Evolutionary conservation across 2,888 invertebrate species (phyloP), one percentile per base, ranked within the genome.

Genomic region (Amblyteles armatorius): DNA sequence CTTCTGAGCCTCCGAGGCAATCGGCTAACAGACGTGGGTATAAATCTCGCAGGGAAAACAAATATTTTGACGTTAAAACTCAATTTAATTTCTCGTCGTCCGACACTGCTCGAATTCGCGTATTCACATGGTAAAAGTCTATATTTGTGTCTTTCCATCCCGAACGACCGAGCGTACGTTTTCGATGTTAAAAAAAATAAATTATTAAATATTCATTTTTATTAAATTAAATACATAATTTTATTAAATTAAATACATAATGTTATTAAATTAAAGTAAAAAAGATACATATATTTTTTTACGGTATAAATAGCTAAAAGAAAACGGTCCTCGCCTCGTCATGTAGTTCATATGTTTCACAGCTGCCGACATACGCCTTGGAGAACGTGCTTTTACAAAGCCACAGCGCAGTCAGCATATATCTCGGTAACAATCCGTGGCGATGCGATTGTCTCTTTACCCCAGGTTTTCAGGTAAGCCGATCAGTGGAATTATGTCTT

Each of bases 301-400:
- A 40, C 40, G 40, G 11, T 40, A 40, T 40, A 40, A 63, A 3
- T 33, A 63, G n/a, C 48, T 9, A n/a, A 29, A n/a, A 11, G 5
- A 52, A 2, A 36, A 29, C 57, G 22, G 50, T 60, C 36, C 69
- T 36, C n/a, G 40, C 9, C 11, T 71, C 13, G 55, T 65, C 16
- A 36, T 72, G 65, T 68, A 29, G 13, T 73, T 77, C 63, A 74
- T 68, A 77, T 86, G 94, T 94, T 33, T 76, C 67, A 29, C 93
- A 97, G 97, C 94, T 97, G 67, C 98, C 97, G 9, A 96, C 97
- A 0, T 97, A 97, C 92, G 97, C 97, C 0, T 94, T 98, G 86
- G 97, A 97, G 90, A 97, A 97, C 91, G 97, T 97, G 0, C 95
- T 98, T 36, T 95, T 96, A 89, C 95, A 95, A 72, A 98, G 97